Percentiles rank a stretch among this genome's conserved stretches.
phyloP scores from a whole-genome alignment of 2,113 vertebrate genomes.

The Syngnathus scovelli region DNA sequence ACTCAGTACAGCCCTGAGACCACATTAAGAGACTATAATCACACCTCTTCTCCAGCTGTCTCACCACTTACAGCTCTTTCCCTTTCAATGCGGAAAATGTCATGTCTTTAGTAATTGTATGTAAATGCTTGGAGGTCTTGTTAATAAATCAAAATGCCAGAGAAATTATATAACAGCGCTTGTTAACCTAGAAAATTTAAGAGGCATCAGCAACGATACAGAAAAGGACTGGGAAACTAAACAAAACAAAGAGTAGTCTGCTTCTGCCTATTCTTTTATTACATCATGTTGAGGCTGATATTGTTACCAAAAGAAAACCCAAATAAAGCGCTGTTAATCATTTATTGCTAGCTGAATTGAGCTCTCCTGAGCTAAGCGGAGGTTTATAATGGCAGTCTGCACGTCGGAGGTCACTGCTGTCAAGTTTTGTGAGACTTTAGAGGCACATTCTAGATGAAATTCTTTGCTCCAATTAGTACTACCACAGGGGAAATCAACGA shows the following conservation, averaged over 20 bases:
- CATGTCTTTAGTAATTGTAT: background rate
- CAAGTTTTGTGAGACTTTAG: background rate
- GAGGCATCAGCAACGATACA: background rate
- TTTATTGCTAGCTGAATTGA: background rate
- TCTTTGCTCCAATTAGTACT: background rate
- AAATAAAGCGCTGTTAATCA: background rate
- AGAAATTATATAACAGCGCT: background rate
- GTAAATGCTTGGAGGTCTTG: background rate
- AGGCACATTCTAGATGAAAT: background rate
- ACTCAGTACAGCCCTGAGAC: constrained; percentile 33
- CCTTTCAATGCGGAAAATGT: background rate
- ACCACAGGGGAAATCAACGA: background rate
- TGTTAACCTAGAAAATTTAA: background rate
- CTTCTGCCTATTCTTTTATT: background rate
- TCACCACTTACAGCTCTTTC: constrained; percentile 5
- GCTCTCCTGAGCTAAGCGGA: background rate
- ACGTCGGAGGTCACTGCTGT: background rate
- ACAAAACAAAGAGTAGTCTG: background rate
- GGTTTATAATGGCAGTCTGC: background rate
- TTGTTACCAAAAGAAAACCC: background rate
- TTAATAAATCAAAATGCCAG: background rate
- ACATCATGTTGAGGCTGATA: background rate
- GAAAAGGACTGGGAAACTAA: too few species aligned
- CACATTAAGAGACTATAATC: constrained; percentile 31
- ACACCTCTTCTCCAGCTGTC: constrained; percentile 18